Conservation (phyloP, 1,140 invertebrate genomes). For the Trichoplusia ni region DNA sequence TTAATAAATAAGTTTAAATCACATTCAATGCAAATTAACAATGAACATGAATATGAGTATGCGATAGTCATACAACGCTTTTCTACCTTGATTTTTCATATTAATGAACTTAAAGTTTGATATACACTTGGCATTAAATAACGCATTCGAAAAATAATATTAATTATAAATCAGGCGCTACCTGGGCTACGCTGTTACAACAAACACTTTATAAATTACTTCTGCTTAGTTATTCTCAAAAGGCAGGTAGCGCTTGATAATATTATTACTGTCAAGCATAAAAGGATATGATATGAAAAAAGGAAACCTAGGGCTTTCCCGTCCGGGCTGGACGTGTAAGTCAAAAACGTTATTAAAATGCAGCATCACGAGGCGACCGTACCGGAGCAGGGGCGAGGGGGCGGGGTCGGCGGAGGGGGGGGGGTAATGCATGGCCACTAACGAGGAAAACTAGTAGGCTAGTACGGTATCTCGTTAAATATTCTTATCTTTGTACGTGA, state of each 20-base stretch:
- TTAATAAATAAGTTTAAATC: no score
- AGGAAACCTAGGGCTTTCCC: slow-evolving; percentile 27
- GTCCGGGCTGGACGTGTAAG: slow-evolving; percentile 38
- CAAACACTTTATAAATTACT: not conserved
- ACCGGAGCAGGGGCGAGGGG: slow-evolving; percentile 17
- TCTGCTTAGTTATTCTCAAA: not conserved
- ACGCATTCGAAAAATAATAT: no score
- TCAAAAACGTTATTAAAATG: slow-evolving; percentile 55
- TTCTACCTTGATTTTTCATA: no score
- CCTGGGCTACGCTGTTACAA: not conserved
- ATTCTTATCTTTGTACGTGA: slow-evolving; percentile 12
- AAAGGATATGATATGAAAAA: slow-evolving; percentile 15
- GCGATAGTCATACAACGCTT: no score
- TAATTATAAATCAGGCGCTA: no score
- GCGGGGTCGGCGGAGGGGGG: not conserved
- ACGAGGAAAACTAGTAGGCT: slow-evolving; percentile 20
- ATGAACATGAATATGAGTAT: no score
- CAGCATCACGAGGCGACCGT: slow-evolving; percentile 38
- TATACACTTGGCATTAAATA: no score
- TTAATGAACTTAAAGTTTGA: no score
- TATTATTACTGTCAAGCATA: not conserved
- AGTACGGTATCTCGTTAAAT: not conserved
- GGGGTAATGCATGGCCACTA: slow-evolving; percentile 38
- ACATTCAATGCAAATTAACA: no score
- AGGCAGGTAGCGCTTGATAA: not conserved